Evolutionary conservation across 2,888 invertebrate species (phyloP).

Genomic region (Junonia oenone): DNA sequence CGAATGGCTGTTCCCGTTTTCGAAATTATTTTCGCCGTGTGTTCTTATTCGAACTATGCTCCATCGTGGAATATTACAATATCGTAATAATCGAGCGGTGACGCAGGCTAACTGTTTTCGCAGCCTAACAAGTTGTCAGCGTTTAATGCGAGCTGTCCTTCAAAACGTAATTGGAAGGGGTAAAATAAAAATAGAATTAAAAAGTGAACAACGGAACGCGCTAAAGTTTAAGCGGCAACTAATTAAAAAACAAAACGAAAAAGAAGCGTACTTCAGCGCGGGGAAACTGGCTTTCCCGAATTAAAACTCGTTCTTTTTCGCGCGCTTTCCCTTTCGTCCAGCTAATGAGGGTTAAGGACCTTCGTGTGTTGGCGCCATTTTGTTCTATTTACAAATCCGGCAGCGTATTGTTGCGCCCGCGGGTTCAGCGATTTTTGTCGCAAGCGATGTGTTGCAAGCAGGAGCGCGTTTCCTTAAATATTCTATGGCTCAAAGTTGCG

Average conservation of each 20-base stretch:
- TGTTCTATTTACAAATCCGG: constrained; percentile 40
- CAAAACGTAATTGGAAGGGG: constrained; percentile 38
- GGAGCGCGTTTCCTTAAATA: neutral
- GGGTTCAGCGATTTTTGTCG: constrained; percentile 14
- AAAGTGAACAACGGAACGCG: constrained; percentile 52
- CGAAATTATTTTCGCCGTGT: constrained; percentile 14
- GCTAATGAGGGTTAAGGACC: constrained; percentile 67
- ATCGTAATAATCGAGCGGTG: constrained; percentile 12
- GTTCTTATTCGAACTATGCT: neutral
- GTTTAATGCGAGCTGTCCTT: constrained; percentile 36
- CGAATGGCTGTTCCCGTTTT: constrained; percentile 5
- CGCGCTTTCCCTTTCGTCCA: constrained; percentile 62
- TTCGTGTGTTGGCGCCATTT: constrained; percentile 47
- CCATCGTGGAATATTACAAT: neutral
- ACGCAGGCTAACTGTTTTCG: constrained; percentile 25
- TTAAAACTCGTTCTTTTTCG: constrained; percentile 62
- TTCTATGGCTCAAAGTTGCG: too few species aligned
- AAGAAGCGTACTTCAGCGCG: constrained; percentile 50
- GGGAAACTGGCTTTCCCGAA: constrained; percentile 60
- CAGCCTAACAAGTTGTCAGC: constrained; percentile 33
- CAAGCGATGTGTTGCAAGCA: neutral
- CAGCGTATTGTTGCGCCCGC: constrained; percentile 25
- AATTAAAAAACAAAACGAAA: constrained; percentile 69
- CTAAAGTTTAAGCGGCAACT: constrained; percentile 67
- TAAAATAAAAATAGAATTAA: constrained; percentile 44